Conservation (phyloP, 1,140 invertebrate genomes). For the Leptoteleia sp. region DNA sequence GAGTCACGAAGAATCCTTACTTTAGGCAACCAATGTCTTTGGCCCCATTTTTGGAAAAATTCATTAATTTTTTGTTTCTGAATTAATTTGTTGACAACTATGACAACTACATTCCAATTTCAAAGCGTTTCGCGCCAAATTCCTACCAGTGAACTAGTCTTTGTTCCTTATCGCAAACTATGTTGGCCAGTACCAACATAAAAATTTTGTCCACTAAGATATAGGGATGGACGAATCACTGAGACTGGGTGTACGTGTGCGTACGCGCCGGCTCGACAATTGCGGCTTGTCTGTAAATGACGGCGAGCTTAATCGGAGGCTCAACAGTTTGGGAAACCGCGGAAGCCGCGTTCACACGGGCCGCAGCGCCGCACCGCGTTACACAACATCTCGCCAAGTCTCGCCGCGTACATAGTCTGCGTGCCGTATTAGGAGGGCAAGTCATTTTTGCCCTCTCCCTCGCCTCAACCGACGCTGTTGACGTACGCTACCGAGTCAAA, state of each 20-base stretch:
- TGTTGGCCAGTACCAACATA: no score
- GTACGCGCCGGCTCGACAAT: constrained; percentile 49
- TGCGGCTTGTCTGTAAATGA: constrained; percentile 61
- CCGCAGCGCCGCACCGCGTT: constrained; percentile 52
- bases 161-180: no score
- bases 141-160: no score
- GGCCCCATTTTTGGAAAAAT: no score
- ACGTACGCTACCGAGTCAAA: constrained; percentile 14
- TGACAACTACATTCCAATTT: no score
- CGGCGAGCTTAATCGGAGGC: constrained; percentile 62
- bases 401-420: constrained; percentile 13
- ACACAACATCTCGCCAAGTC: constrained; percentile 41
- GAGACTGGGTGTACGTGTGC: constrained; percentile 28
- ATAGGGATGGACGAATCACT: no score
- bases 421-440: constrained; percentile 31
- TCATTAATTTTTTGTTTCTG: no score
- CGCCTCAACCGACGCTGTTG: constrained; percentile 12
- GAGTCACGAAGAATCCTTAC: no score
- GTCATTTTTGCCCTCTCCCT: constrained; percentile 45
- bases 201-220: no score
- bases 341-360: constrained; percentile 70
- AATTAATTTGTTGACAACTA: no score
- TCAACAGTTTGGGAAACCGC: constrained; percentile 69
- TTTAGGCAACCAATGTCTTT: no score
- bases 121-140: no score